Base-by-base conservation (phyloP, 2,797 vertebrate species). In the Phrynocephalus vlangalii region DNA sequence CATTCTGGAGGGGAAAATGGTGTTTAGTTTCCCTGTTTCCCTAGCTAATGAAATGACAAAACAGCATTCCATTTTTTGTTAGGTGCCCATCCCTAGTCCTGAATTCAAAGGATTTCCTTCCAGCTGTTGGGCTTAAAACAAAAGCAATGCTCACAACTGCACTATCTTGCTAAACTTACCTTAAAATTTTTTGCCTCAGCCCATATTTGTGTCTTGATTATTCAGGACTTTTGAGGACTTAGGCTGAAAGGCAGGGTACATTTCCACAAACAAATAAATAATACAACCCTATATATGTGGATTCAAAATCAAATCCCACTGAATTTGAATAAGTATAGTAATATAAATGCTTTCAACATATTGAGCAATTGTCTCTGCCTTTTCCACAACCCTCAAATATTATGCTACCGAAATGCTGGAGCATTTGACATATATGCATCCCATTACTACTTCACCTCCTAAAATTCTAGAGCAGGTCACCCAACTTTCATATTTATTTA, bases 91-190 rank as follows among this genome's bases (percentile, higher is more conserved):
- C 38, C 38, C 38, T 44, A 44, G 38, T 44, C 38, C 38, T 56
- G 44, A 76, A 87, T 76, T 76, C 72, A 82, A 67, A 87, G 22
- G n/a, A 75, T 44, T 67, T 30, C 3, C 70, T 76, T 63, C 60
- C 33, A 68, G 8, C 28, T 70, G 9, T 82, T 87, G 44, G 22
- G 22, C 18, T 11, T n/a, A 66, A 84, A 71, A 66, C 3, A 66
- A 66, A 77, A 48, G 33, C 11, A 22, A 20, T 33, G n/a, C 8
- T 86, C 50, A 38, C 15, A 70, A 30, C 26, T 68, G 38, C 18
- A 68, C 44, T 78, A 33, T 18, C 33, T 79, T 52, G 24, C 68
- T 71, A 84, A 5, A 5, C 71, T 26, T 8, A 30, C 5, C 66
- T 44, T 18, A 78, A 70, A 20, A 7, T 79, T 56, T 44, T 70